Conservation (phyloP, 2,113 vertebrate genomes). For the Nesoenas mayeri region DNA sequence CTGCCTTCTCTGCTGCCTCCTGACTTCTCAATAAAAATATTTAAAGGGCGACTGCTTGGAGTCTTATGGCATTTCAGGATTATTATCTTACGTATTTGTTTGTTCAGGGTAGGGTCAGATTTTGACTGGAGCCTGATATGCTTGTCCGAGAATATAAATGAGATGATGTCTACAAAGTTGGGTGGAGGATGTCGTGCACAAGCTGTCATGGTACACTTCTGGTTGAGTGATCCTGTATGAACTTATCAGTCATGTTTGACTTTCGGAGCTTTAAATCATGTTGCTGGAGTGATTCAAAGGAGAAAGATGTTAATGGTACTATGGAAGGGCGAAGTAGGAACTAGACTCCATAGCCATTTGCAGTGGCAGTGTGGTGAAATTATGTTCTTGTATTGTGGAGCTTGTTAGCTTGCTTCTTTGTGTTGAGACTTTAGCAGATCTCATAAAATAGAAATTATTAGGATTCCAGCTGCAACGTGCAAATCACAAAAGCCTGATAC, state of each 20-base stretch:
- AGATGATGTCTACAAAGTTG: constrained; percentile 56
- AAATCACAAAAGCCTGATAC: background rate
- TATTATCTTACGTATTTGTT: constrained; percentile 6
- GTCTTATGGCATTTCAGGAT: constrained; percentile 19
- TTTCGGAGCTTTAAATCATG: background rate
- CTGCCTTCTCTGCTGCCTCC: background rate
- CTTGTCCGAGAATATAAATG: background rate
- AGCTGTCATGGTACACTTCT: background rate
- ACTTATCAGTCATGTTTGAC: background rate
- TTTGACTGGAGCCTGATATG: background rate
- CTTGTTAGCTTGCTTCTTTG: background rate
- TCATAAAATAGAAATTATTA: fast-evolving
- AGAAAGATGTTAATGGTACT: background rate
- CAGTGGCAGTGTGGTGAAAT: background rate
- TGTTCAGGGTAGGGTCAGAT: constrained; percentile 35
- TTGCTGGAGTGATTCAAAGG: background rate
- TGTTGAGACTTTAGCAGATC: background rate
- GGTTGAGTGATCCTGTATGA: background rate
- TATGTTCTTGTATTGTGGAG: background rate
- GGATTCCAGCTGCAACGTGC: background rate
- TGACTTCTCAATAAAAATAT: background rate
- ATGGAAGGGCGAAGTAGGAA: background rate
- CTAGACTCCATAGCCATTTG: background rate
- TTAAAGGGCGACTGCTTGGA: background rate
- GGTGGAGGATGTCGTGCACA: constrained; percentile 34